phyloP scores from a whole-genome alignment of 2,888 invertebrate genomes.

The Agrotis clavis region DNA sequence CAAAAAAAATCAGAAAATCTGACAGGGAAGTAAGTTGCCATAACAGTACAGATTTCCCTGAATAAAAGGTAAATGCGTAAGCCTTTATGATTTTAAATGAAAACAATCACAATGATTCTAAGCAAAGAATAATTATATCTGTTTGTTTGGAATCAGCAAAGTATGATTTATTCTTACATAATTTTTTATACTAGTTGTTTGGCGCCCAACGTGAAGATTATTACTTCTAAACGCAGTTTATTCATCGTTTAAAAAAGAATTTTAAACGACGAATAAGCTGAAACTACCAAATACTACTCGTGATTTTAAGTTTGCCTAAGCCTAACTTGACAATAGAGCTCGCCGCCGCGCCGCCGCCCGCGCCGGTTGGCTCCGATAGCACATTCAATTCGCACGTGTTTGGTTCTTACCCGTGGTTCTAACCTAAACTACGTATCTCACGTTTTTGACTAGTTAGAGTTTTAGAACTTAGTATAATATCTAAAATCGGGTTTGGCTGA shows the following conservation, averaged over 20 bases:
- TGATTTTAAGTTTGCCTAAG: too few species aligned
- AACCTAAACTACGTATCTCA: neutral
- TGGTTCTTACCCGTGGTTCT: neutral
- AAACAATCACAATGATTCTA: too few species aligned
- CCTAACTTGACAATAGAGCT: too few species aligned
- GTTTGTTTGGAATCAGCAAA: neutral
- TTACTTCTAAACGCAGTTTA: too few species aligned
- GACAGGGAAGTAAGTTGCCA: slow-evolving; percentile 19
- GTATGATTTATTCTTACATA: neutral
- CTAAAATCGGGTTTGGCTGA: neutral
- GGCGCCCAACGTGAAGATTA: too few species aligned
- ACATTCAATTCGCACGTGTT: neutral
- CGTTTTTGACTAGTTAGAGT: neutral
- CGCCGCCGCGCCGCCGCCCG: too few species aligned
- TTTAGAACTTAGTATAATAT: neutral
- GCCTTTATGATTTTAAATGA: too few species aligned
- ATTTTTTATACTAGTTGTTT: neutral
- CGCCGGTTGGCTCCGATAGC: neutral
- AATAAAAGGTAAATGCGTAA: neutral
- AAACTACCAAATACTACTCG: too few species aligned
- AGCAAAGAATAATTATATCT: neutral
- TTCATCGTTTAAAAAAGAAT: too few species aligned
- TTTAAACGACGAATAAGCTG: too few species aligned
- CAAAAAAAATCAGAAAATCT: slow-evolving; percentile 3
- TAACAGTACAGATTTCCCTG: neutral